phyloP scores from a whole-genome alignment of 1,140 invertebrate genomes.

The Drosophila willistoni region DNA sequence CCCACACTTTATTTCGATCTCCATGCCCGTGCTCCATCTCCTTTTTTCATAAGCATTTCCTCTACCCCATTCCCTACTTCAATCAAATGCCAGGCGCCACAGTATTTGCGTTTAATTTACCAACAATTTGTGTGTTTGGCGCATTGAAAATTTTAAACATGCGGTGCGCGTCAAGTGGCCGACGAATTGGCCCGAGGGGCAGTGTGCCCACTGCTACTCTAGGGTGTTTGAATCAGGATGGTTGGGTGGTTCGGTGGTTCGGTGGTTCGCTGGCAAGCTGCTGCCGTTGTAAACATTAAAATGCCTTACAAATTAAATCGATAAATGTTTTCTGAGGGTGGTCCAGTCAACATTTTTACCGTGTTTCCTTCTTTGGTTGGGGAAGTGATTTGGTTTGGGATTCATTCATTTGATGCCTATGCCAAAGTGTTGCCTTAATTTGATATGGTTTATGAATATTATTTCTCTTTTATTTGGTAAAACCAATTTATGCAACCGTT shows the following conservation, averaged over 20 bases:
- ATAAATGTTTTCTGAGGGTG: conserved; percentile 4
- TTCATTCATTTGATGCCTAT: background rate
- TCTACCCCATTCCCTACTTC: conserved; percentile 30
- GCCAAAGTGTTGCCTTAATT: background rate
- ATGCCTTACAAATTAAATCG: conserved; percentile 24
- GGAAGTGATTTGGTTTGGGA: background rate
- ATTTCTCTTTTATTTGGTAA: background rate
- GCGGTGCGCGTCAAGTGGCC: conserved; percentile 59
- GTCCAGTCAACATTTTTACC: background rate
- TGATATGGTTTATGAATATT: conserved; percentile 5
- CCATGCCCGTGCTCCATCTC: background rate
- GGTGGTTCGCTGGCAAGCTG: conserved; percentile 2
- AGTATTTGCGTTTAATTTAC: conserved; percentile 64
- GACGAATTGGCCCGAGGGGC: conserved; percentile 37
- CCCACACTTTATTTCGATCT: background rate
- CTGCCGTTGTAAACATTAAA: conserved; percentile 26
- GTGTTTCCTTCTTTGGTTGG: background rate
- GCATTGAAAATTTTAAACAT: conserved; percentile 59
- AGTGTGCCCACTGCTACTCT: background rate
- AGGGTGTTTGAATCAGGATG: too few species aligned
- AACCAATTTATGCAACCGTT: background rate
- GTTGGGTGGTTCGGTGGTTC: too few species aligned
- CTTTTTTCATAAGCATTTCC: background rate
- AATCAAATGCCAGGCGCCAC: conserved; percentile 60
- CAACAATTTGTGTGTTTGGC: conserved; percentile 60